Percentiles rank a stretch among this genome's conserved stretches.
Conservation (phyloP, 2,113 vertebrate genomes). For the Sorex fumeus region DNA sequence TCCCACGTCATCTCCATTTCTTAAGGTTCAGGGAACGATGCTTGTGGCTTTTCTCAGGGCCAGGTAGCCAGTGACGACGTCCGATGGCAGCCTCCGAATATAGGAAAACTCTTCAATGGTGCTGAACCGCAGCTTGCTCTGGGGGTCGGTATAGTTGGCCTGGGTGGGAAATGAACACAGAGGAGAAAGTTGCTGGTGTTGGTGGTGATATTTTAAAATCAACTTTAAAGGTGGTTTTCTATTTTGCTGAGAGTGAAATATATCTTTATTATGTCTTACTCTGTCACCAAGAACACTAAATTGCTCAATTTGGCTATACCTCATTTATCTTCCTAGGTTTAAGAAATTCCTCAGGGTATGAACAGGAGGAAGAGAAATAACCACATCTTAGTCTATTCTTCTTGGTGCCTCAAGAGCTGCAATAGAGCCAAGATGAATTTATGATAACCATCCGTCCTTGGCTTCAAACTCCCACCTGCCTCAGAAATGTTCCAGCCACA, state of each 20-base stretch:
- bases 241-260: conserved; percentile 58
- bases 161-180: conserved; percentile 83
- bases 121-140: conserved; percentile 97
- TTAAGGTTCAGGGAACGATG: conserved; percentile 93
- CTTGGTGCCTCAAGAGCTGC: neutral
- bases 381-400: conserved; percentile 2
- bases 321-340: conserved; percentile 33
- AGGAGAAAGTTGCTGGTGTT: neutral
- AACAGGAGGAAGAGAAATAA: neutral
- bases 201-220: conserved; percentile 25
- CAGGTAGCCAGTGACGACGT: conserved; percentile 96
- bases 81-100: conserved; percentile 96
- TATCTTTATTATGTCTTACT: conserved; percentile 25
- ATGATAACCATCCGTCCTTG: neutral
- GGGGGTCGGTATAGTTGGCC: conserved; percentile 99
- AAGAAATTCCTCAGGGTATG: neutral
- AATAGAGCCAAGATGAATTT: neutral
- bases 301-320: conserved; percentile 45
- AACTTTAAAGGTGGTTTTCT: conserved; percentile 34
- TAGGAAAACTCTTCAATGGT: conserved; percentile 97
- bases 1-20: neutral
- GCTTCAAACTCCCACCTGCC: neutral
- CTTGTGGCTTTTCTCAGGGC: conserved; percentile 96
- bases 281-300: conserved; percentile 48
- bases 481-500: neutral